These are phyloP conservation scores for Cladopsammia gracilis DNA, from an alignment of 64 coral and sea anemone genomes.

Conservation along the genomic window DNA sequence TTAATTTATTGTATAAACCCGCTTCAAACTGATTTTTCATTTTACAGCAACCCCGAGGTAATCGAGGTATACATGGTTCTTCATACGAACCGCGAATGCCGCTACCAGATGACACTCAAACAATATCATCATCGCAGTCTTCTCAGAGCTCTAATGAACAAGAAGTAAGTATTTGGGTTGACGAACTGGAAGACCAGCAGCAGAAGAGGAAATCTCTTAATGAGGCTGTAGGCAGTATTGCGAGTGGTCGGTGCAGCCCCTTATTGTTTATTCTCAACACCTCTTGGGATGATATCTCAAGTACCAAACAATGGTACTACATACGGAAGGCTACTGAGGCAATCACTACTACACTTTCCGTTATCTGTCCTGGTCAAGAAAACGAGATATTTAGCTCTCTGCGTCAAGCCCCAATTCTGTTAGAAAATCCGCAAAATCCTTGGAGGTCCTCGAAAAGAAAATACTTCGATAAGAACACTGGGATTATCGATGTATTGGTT, in stretches of 20 bases:
- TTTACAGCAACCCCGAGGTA: too few relatives aligned
- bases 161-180: conserved; percentile 3
- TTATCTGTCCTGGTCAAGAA: conserved; percentile 14
- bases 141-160: background rate
- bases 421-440: background rate
- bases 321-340: background rate
- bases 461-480: background rate
- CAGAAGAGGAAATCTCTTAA: background rate
- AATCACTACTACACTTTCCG: background rate
- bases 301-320: background rate
- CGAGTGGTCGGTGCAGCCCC: background rate
- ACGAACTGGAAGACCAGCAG: conserved; percentile 22
- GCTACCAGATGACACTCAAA: too few relatives aligned
- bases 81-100: too few relatives aligned
- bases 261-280: background rate
- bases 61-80: too few relatives aligned
- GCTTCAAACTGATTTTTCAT: too few relatives aligned
- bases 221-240: background rate
- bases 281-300: conserved; percentile 13
- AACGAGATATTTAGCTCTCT: background rate
- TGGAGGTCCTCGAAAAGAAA: background rate
- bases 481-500: background rate
- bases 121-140: background rate
- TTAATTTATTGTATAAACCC: too few relatives aligned
- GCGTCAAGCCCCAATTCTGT: background rate